Base-by-base conservation (phyloP, 2,888 invertebrate genomes). In the Anorthoa munda region DNA sequence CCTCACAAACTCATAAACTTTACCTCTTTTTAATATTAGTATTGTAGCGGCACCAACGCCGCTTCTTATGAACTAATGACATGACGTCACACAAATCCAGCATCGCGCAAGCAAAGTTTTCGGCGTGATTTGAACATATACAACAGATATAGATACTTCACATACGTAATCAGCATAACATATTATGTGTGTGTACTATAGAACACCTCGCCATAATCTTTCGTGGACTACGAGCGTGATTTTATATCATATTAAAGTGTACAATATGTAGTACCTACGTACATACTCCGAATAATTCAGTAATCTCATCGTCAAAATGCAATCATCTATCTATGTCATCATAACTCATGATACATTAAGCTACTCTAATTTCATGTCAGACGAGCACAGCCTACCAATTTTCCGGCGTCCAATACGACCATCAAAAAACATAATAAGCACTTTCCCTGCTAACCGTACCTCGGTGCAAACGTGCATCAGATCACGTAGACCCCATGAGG, bases 401-500 rank as follows among this genome's bases (percentile, higher is more conserved):
- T 79, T 66, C 67, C 64, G 18, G 26, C 26, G 53, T 17, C 2
- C 12, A 45, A 63, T 59, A 45, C 31, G 48, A 58, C 11, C 50
- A 63, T 66, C 50, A 60, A 59, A 69, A 72, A 83, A 15, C 55
- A 23, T 51, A 21, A 15, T 31, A 13, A 64, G 11, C 64, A 67
- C 81, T 82, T 84, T 80, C 72, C 71, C 82, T 91, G 88, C 86
- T 82, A 70, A 77, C 87, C 55, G 75, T 90, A 89, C 85, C 61
- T 18, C 39, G 51, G 46, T 85, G 87, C 85, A 83, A 55, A 90
- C 93, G 90, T 92, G 93, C 86, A 77, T 48, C 56, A 31, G 82
- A 79, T 90, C 93, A 93, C 93, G 93, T 93, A 92, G 87, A 85
- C 92, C 39, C 61, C 23, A 46, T 26, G n/a, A 61, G 60, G 68